Evolutionary conservation across 2,797 vertebrate species (phyloP).

Genomic region (Enoplosus armatus): DNA sequence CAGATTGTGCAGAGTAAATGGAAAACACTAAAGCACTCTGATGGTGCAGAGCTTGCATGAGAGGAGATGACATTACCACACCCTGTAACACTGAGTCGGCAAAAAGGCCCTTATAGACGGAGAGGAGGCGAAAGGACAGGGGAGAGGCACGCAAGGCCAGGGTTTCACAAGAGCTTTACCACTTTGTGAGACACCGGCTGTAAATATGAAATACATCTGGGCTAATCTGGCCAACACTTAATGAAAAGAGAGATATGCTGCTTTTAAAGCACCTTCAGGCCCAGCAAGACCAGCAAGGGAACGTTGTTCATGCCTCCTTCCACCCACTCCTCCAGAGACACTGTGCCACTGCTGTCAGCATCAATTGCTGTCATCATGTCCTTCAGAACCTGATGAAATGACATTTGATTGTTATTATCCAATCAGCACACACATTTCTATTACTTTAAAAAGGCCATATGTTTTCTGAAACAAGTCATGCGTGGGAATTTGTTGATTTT

Average conservation of each 20-base stretch:
- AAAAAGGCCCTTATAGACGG: slow-evolving; percentile 31
- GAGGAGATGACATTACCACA: slow-evolving; percentile 68
- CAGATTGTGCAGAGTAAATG: slow-evolving; percentile 57
- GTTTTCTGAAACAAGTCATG: not conserved
- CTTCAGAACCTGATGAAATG: slow-evolving; percentile 88
- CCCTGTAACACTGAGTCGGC: slow-evolving; percentile 72
- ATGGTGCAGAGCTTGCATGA: slow-evolving; percentile 61
- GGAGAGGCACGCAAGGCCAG: slow-evolving; percentile 27
- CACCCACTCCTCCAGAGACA: slow-evolving; percentile 94
- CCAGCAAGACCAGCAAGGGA: slow-evolving; percentile 92
- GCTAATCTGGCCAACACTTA: not conserved
- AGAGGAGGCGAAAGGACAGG: slow-evolving; percentile 51
- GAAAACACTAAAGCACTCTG: slow-evolving; percentile 62
- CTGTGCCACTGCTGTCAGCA: slow-evolving; percentile 91
- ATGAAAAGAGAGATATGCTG: slow-evolving; percentile 13
- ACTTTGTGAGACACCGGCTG: slow-evolving; percentile 40
- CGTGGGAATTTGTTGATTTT: not conserved
- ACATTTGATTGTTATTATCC: slow-evolving; percentile 32
- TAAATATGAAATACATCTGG: slow-evolving; percentile 47
- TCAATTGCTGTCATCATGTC: slow-evolving; percentile 97
- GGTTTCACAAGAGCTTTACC: slow-evolving; percentile 38
- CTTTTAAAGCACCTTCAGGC: slow-evolving; percentile 86
- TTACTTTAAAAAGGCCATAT: slow-evolving; percentile 9
- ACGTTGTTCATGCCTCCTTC: slow-evolving; percentile 94
- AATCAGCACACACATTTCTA: slow-evolving; percentile 13